These are phyloP conservation scores for Eciton burchellii DNA, from an alignment of 1,140 invertebrate genomes.

Conservation along the genomic window DNA sequence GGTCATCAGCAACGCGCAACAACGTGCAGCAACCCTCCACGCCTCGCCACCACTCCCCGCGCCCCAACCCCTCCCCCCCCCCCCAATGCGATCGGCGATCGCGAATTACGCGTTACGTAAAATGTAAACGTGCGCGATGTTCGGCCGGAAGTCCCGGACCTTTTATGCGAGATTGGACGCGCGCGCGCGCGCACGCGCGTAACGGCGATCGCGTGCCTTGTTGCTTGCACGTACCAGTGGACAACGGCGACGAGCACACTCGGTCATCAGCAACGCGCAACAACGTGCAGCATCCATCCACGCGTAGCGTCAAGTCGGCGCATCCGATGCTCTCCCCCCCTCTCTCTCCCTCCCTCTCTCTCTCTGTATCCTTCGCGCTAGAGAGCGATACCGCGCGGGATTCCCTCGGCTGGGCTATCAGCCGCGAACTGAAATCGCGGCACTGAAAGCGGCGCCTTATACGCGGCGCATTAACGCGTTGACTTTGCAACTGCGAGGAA, in stretches of 20 bases:
- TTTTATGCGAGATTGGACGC: constrained; percentile 36
- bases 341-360: too few relatives aligned
- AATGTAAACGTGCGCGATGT: constrained; percentile 14
- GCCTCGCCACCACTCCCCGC: too few relatives aligned
- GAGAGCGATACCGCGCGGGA: constrained; percentile 6
- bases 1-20: constrained; percentile 44
- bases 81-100: constrained; percentile 52
- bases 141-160: constrained; percentile 30
- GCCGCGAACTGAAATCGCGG: constrained; percentile 43
- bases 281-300: constrained; percentile 24
- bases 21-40: constrained; percentile 28
- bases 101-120: constrained; percentile 37
- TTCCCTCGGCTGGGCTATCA: constrained; percentile 30
- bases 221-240: constrained; percentile 35
- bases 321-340: too few relatives aligned
- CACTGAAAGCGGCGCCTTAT: constrained; percentile 48
- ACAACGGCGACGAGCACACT: constrained; percentile 32
- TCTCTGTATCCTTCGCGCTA: not conserved
- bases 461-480: constrained; percentile 31
- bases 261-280: constrained; percentile 44
- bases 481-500: not conserved
- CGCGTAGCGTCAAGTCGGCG: constrained; percentile 1
- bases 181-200: not conserved
- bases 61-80: too few relatives aligned
- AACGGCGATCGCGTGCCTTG: constrained; percentile 33